Base-by-base conservation (phyloP, 2,888 invertebrate genomes). In the Pimpla rufipes region DNA sequence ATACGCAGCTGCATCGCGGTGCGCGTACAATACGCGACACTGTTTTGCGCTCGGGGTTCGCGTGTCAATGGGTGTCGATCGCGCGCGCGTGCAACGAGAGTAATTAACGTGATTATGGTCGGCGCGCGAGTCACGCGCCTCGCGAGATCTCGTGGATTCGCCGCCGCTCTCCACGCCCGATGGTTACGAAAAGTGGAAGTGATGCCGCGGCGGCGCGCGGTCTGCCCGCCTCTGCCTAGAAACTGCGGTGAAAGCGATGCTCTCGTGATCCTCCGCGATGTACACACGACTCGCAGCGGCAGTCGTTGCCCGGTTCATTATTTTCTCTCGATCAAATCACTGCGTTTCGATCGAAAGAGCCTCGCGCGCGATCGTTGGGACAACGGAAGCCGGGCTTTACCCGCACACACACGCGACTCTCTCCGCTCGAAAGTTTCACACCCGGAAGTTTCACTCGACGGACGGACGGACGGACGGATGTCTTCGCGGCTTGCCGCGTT, bases 171-270 rank as follows among this genome's bases (percentile, higher is more conserved):
- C 70, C 79, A 85, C 84, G 85, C 70, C 77, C 79, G 83, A 59
- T 85, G 86, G 47, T 66, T 73, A 71, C 74, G 86, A 86, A 85
- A 86, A 82, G 85, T 86, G 82, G 75, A 86, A 85, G 81, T 78
- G 62, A 57, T 50, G 50, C 67, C 45, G 79, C 10, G n/a, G n/a
- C n/a, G n/a, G n/a, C 75, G 77, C 83, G 75, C 42, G 42, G n/a
- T n/a, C n/a, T n/a, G n/a, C n/a, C n/a, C n/a, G n/a, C n/a, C n/a
- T n/a, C n/a, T 57, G 83, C 52, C 81, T 87, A 88, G 89, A 89
- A 89, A 89, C 87, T 88, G 52, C 57, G 87, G 92, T 89, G 92
- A 92, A 91, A 91, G 92, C 90, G 87, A 74, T 80, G 88, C 88
- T 91, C 90, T 91, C 91, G 84, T 91, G 85, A 85, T 76, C n/a